Base-by-base conservation (phyloP, 2,113 vertebrate species). In the Spea bombifrons region DNA sequence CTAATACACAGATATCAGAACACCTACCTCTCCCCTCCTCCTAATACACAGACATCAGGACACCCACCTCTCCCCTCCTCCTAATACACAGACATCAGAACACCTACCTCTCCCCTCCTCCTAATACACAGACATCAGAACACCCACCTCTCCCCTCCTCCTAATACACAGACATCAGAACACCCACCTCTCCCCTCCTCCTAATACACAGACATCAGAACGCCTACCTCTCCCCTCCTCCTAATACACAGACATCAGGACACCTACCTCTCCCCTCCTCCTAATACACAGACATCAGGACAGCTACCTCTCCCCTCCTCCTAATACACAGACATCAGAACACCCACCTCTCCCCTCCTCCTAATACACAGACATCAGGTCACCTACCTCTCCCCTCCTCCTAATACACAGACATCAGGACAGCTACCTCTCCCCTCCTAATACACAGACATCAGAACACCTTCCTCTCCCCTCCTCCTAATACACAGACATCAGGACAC, bases 51-150 rank as follows among this genome's bases (percentile, higher is more conserved):
- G 61, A 30, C 61, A 30, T 59, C 61, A 64, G 16, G n/a, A 30
- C n/a, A 64, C 61, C 7, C 4, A 30, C 15, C 55, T 16, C 5
- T 16, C 9, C 61, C 61, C n/a, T 16, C 15, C 17, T 16, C 55
- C 13, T 61, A 8, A 64, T 64, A 64, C 61, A 64, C 61, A 64
- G 61, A 30, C 61, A n/a, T n/a, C n/a, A n/a, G n/a, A n/a, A n/a
- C n/a, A n/a, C 16, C n/a, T 5, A 5, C 61, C 61, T 64, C 61
- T 8, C 61, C 9, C 61, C 61, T 8, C 61, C 61, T 64, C 61
- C 61, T 64, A 8, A 64, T 64, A 64, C 61, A 64, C 16, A 64
- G 61, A 64, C 61, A 64, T 17, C n/a, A n/a, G n/a, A n/a, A n/a
- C n/a, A n/a, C n/a, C n/a, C 4, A 17, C 61, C 61, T 64, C 61